Conservation (phyloP, 2,113 vertebrate genomes). For the Oreotrochilus melanogaster region DNA sequence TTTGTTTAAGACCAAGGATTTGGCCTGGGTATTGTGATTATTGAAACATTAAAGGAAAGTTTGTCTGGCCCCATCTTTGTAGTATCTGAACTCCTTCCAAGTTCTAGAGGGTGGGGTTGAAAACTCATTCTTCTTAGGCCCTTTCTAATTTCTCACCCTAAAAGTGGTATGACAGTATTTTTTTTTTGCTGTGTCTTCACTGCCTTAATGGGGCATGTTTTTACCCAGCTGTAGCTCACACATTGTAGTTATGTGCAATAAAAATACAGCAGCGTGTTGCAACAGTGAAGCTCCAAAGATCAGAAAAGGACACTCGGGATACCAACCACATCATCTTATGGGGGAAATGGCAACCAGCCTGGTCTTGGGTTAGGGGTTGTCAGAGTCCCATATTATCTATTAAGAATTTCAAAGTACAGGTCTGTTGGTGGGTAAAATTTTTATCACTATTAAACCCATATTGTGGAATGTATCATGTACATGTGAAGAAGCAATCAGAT, state of each 20-base stretch:
- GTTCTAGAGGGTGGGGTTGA: conserved; percentile 16
- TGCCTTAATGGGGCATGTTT: not conserved
- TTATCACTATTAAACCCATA: not conserved
- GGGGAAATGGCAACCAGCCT: not conserved
- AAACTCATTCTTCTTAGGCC: not conserved
- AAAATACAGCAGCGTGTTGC: not conserved
- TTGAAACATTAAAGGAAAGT: not conserved
- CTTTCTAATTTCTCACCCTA: conserved; percentile 5
- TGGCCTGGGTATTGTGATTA: conserved; percentile 42
- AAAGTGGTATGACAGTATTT: not conserved
- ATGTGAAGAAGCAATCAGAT: not conserved
- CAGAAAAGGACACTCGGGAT: not conserved
- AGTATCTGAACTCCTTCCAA: conserved; percentile 35
- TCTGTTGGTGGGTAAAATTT: not conserved
- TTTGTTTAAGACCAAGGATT: conserved; percentile 33
- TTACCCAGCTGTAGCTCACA: not conserved
- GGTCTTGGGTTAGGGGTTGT: not conserved
- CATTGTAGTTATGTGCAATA: not conserved
- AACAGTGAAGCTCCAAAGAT: not conserved
- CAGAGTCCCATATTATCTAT: not conserved
- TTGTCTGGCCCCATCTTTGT: conserved; percentile 24
- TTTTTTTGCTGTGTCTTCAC: not conserved
- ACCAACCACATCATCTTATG: not conserved
- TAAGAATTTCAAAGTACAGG: not conserved
- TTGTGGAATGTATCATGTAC: not conserved